Base-by-base conservation (phyloP, 37 sponge, comb jelly and placozoan genomes). In the Mnemiopsis leidyi region DNA sequence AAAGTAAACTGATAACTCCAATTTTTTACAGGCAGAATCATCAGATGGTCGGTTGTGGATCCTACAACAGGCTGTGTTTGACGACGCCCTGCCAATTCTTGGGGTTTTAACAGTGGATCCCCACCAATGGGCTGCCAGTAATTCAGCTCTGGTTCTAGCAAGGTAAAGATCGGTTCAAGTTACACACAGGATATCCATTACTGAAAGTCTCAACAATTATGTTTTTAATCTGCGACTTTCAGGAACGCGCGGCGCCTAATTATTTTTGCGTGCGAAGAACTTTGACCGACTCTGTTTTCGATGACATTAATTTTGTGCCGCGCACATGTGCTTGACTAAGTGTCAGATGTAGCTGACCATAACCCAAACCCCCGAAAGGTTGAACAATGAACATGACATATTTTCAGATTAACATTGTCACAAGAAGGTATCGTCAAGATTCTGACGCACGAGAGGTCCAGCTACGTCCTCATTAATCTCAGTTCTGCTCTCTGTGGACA, bases 121-220 rank as follows among this genome's bases (percentile, higher is more conserved):
- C 32, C 90, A 85, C 61, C 90, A 85, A 33, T 85, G 90, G 90
- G 90, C 90, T 23, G 90, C 90, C 25, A 85, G 90, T 29, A 85
- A 85, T 37, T 28, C 90, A 39, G 90, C 90, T 40, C 90, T 85
- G 2, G 90, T 85, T n/a, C 0, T 85, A 28, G 90, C 90, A 23
- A 85, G 90, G 90, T 85, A 2, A 40, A 31, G 36, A 21, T 1
- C 18, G 36, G 32, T 77, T 77, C 79, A 32, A 48, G 61, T 48
- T 48, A 48, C 61, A 48, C 13, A 48, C 61, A 18, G 13, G 61
- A 48, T 48, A 5, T 48, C 61, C 13, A 48, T 48, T 48, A 48
- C 61, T 48, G 61, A 48, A 18, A 48, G 13, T 48, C 13, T 48
- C 61, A 48, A 48, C 61, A 48, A 48, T 48, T 48, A 48, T 48